Base-by-base conservation (phyloP, 2,797 vertebrate genomes). In the Liasis olivaceus region DNA sequence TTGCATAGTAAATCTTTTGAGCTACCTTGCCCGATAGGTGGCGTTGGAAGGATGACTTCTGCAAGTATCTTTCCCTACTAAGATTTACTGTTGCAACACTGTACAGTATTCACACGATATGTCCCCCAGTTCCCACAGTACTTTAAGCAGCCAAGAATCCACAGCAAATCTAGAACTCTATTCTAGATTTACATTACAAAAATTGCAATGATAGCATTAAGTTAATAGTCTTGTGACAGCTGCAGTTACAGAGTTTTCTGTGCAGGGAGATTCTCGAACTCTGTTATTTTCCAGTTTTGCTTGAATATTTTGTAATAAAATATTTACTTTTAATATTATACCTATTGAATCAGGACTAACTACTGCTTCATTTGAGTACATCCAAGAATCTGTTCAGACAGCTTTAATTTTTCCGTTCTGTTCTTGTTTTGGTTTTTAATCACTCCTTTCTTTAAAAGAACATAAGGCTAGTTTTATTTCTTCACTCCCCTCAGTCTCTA, bases 281-380 rank as follows among this genome's bases (percentile, higher is more conserved):
- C 63, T 26, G 63, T 47, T 47, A 58, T 77, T 72, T 85, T 11
- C 17, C 20, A 72, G 7, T 69, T 36, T 56, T 28, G 22, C 59
- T 91, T 58, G 36, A 47, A 59, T 88, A 56, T 90, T 64, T 88
- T 85, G 5, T 89, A 89, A 69, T 59, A 12, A 93, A 63, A 64
- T 3, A 0, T 77, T 90, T 89, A 2, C 63, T 66, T 59, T 93
- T 81, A 51, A 77, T 89, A 58, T 87, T n/a, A 47, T 91, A 54
- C 47, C 54, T 64, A 51, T 87, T 91, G 81, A 17, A 91, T 51
- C 24, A 24, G 63, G 12, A 28, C 86, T 58, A 64, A 66, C 90
- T 62, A 24, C 47, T 81, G 87, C 88, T 93, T 87, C 88, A 90
- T 93, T 88, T 93, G 63, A 72, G 28, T 81, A 20, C 84, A 47